These are phyloP conservation scores for Amphipyra tragopoginis DNA, from an alignment of 2,888 invertebrate species.

Conservation along the genomic window DNA sequence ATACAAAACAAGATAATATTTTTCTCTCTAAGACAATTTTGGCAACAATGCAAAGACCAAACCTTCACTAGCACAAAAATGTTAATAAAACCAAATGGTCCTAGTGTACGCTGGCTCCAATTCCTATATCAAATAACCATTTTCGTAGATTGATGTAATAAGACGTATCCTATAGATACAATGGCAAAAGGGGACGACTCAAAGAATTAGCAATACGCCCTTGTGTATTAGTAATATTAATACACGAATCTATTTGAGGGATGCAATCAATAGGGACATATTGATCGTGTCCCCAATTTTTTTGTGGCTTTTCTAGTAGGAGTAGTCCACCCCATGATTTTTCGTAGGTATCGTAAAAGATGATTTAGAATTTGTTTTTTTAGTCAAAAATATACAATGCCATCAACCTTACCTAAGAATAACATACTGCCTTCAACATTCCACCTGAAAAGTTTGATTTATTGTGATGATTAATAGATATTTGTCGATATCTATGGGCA, in stretches of 20 bases:
- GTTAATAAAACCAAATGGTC: slow-evolving; percentile 48
- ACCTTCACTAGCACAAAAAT: slow-evolving; percentile 34
- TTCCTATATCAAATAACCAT: slow-evolving; percentile 60
- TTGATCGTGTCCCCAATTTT: slow-evolving; percentile 45
- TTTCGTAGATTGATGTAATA: slow-evolving; percentile 60
- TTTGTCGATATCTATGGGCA: too few relatives aligned
- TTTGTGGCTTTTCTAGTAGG: slow-evolving; percentile 14
- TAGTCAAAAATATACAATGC: too few relatives aligned
- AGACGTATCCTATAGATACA: slow-evolving; percentile 59
- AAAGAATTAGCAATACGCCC: slow-evolving; percentile 73
- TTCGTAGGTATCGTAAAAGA: slow-evolving; percentile 10
- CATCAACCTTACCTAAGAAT: too few relatives aligned
- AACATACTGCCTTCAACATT: too few relatives aligned
- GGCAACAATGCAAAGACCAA: slow-evolving; percentile 29
- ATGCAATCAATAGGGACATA: slow-evolving; percentile 52
- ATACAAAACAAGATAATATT: slow-evolving; percentile 9
- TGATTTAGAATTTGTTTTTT: slow-evolving; percentile 2
- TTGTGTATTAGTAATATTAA: slow-evolving; percentile 75
- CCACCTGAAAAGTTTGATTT: too few relatives aligned
- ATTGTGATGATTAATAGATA: too few relatives aligned
- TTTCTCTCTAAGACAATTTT: slow-evolving; percentile 10
- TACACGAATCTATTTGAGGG: slow-evolving; percentile 70
- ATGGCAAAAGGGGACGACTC: slow-evolving; percentile 66
- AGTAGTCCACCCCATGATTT: slow-evolving; percentile 10
- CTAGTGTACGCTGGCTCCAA: slow-evolving; percentile 28